Evolutionary conservation across 1,140 invertebrate genomes (phyloP), one percentile per base, ranked within the genome.

Genomic region (Protaetia brevitarsis): DNA sequence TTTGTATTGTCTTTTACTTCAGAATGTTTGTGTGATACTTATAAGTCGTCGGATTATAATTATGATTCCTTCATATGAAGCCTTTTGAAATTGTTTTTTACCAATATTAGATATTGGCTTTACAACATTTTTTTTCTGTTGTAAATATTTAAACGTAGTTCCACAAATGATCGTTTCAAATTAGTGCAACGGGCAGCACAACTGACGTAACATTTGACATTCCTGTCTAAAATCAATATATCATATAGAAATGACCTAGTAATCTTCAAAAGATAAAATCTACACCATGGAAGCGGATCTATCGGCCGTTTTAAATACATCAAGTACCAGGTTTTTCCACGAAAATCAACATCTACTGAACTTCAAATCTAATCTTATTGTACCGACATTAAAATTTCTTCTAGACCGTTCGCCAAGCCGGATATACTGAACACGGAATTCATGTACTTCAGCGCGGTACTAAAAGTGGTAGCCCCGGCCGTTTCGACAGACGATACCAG

Each of bases 401-500:
- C 1, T 23, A 58, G 56, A 28, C n/a, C 56, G 10, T 28, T 30
- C 29, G 63, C 56, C 8, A 72, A 64, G 66, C 69, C 69, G 2
- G 71, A 72, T 37, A 36, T 65, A 8, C 31, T 70, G 8, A 72
- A 72, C 60, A 64, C 71, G 2, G 71, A 72, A 63, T 72, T 68
- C 57, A 16, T 66, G 21, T 66, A 66, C 59, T 78, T 78, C 64
- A 74, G 72, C 45, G 69, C 77, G 10, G 70, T 77, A 6, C 63
- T 78, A 36, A 73, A 71, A 67, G 68, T 73, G 13, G 61, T 78
- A 19, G 74, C 70, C 27, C 74, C 72, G 0, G 70, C 73, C 3
- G 27, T 78, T 36, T 71, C 71, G 1, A 69, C 65, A 23, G 72
- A 73, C 21, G 27, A 19, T 6, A 73, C 76, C 63, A 68, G 72